A percentile compares a stretch with the other conserved stretches of the same genome.
Evolutionary conservation across 1,140 invertebrate genomes (phyloP).

Genomic region (Spodoptera frugiperda): DNA sequence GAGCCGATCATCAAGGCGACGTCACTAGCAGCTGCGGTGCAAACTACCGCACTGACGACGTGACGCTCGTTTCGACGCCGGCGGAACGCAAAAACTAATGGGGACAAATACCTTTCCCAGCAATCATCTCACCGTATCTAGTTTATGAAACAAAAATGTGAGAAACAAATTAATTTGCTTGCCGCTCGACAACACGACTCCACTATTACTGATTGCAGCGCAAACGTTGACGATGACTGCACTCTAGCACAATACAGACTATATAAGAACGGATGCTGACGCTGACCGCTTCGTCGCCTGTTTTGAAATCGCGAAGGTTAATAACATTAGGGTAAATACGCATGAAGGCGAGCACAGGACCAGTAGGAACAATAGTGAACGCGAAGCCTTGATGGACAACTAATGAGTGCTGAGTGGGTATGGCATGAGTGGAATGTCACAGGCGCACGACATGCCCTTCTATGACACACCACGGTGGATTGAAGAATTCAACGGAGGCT

Average conservation of each 20-base stretch:
- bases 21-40: constrained; percentile 31
- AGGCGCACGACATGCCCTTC: constrained; percentile 58
- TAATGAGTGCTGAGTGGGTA: constrained; percentile 58
- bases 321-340: constrained; percentile 57
- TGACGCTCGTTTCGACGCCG: background rate
- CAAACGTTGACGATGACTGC: constrained; percentile 31
- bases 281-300: background rate
- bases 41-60: background rate
- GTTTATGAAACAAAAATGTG: constrained; percentile 46
- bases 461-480: constrained; percentile 40
- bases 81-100: constrained; percentile 60
- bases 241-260: constrained; percentile 31
- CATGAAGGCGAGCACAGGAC: constrained; percentile 55
- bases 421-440: constrained; percentile 62
- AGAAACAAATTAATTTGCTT: constrained; percentile 36
- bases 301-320: constrained; percentile 48
- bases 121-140: constrained; percentile 50
- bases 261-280: constrained; percentile 16
- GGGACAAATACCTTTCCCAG: constrained; percentile 62
- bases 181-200: constrained; percentile 27
- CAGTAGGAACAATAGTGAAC: constrained; percentile 54
- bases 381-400: constrained; percentile 56
- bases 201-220: constrained; percentile 38
- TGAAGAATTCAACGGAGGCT: constrained; percentile 28
- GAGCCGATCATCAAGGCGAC: constrained; percentile 42